Percentiles rank a stretch among this genome's conserved stretches.
These are phyloP conservation scores for Tricholauxania praeusta DNA, from an alignment of 2,888 invertebrate species.

Conservation along the genomic window DNA sequence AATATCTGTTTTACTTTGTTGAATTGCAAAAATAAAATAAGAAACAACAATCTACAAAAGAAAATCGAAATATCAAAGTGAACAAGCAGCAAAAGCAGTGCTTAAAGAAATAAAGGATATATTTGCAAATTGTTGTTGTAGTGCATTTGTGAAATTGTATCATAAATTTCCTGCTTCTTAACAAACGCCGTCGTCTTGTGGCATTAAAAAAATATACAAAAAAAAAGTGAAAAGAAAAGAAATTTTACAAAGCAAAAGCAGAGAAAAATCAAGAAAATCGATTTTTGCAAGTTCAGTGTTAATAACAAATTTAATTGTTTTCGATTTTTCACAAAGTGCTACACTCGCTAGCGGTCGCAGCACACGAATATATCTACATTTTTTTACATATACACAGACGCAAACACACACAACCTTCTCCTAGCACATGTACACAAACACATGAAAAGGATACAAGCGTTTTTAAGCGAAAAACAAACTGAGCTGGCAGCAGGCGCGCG, in stretches of 20 bases:
- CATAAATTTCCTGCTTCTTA: too few relatives aligned
- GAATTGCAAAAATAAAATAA: neutral
- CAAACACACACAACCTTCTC: neutral
- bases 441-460: too few relatives aligned
- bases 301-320: slow-evolving; percentile 64
- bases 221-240: neutral
- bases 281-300: slow-evolving; percentile 52
- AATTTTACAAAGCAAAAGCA: neutral
- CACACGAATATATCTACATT: neutral
- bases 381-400: neutral
- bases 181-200: too few relatives aligned
- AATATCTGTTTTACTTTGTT: neutral
- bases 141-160: too few relatives aligned
- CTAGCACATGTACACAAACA: neutral
- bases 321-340: slow-evolving; percentile 43
- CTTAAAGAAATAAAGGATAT: neutral
- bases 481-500: neutral
- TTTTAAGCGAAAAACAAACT: neutral
- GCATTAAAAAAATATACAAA: neutral
- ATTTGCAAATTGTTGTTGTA: slow-evolving; percentile 2
- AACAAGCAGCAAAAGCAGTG: neutral
- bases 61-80: neutral
- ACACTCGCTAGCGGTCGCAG: slow-evolving; percentile 11
- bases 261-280: slow-evolving; percentile 26
- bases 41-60: neutral